Evolutionary conservation across 2,888 invertebrate species (phyloP), one percentile per base, ranked within the genome.

Genomic region (Cataglyphis rosenhaueri): DNA sequence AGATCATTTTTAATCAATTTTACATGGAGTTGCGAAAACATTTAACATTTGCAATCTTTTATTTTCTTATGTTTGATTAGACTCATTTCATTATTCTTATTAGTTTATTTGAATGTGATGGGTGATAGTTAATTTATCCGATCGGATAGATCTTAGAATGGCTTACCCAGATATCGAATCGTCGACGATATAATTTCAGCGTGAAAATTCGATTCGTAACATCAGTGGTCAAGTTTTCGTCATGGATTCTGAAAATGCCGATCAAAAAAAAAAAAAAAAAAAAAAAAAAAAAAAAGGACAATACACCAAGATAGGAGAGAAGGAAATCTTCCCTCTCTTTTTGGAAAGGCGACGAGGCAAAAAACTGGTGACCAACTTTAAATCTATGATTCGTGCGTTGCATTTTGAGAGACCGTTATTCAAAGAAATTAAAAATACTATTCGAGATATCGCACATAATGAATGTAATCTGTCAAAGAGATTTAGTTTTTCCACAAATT

Each of bases 311-410:
- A 84, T 84, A 61, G 75, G n/a, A 52, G 52, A 52, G 52, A 75
- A 84, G 87, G 82, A 83, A 82, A 83, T 70, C 89, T 88, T 89
- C 86, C 87, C 61, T 79, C 84, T 83, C 84, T 84, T 85, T 85
- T 83, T 70, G 82, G 74, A 74, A 66, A 32, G 48, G 12, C 65
- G 61, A n/a, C 61, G 64, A n/a, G 85, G 59, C 73, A 91, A 92
- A 89, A 91, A 89, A 82, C 82, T 82, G 84, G 87, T 88, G 89
- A 85, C 85, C 89, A 89, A 90, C 88, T 91, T 90, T 90, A 91
- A 91, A 92, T 91, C 89, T 85, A 88, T 85, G 89, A 89, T 90
- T 92, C 92, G 92, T 92, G 92, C 92, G 90, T 90, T 59, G 15
- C 68, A 79, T 68, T 59, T 68, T 59, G 70, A 78, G 68, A 68